Evolutionary conservation across 2,113 vertebrate genomes (phyloP), one percentile per base, ranked within the genome.

Genomic region (Prolemur simus): DNA sequence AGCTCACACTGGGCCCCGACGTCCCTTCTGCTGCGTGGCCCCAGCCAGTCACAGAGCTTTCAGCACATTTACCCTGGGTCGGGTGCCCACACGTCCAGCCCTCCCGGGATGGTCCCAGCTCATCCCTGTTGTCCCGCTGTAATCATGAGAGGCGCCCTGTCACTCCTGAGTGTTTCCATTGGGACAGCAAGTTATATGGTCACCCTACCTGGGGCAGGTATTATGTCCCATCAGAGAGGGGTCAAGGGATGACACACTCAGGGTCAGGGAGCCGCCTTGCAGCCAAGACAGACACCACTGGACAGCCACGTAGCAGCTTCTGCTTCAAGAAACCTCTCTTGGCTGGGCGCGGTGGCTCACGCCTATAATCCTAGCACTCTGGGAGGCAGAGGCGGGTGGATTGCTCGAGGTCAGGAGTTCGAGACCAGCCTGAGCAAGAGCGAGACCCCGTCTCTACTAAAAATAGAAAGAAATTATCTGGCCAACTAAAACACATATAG

Each of bases 281-380:
- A 66, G 47, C 4, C 1, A 7, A 2, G 1, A n/a, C 29, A 68
- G 49, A 49, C 39, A 1, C 11, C 18, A 2, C 18, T 7, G 45
- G 63, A 52, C 78, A 73, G 73, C 37, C 1, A 0, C 3, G 2
- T 3, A 17, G 23, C 68, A 17, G 68, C 81, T 60, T 92, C 66
- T 74, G 18, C 0, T 94, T 63, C 95, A 92, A 86, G 90, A 96
- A 96, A n/a, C 37, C 81, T 78, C 83, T 69, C 81, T 49, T 90
- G n/a, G n/a, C n/a, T n/a, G n/a, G n/a, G n/a, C n/a, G n/a, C n/a
- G n/a, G n/a, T n/a, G n/a, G n/a, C n/a, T n/a, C n/a, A n/a, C n/a
- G n/a, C n/a, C n/a, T n/a, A n/a, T n/a, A n/a, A n/a, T n/a, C n/a
- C n/a, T n/a, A n/a, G n/a, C n/a, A n/a, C n/a, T n/a, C n/a, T n/a